phyloP scores from a whole-genome alignment of 2,888 invertebrate species.

The Drosophila melanosoma region DNA sequence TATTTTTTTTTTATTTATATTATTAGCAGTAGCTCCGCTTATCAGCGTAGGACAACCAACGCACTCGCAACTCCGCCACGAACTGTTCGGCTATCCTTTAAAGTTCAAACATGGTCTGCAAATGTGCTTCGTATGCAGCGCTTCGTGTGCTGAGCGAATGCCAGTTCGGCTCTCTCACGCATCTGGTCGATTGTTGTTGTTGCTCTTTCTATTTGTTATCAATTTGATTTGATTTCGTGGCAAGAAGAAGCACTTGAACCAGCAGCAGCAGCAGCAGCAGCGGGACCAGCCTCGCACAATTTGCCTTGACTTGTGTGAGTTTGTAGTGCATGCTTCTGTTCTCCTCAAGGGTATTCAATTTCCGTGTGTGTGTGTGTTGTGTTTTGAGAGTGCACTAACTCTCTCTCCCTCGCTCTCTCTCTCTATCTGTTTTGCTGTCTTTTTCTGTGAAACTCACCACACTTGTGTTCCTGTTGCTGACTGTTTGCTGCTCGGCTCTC shows the following conservation, averaged over 20 bases:
- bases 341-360: constrained; percentile 64
- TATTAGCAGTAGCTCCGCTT: constrained; percentile 21
- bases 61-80: constrained; percentile 80
- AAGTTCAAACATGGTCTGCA: constrained; percentile 40
- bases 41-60: constrained; percentile 69
- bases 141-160: constrained; percentile 31
- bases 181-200: constrained; percentile 25
- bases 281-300: constrained; percentile 70
- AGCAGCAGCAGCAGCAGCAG: constrained; percentile 25
- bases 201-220: constrained; percentile 63
- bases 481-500: constrained; percentile 39
- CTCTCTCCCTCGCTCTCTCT: neutral
- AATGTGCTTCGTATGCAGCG: constrained; percentile 21
- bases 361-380: constrained; percentile 14
- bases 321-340: constrained; percentile 30
- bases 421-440: neutral
- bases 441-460: constrained; percentile 38
- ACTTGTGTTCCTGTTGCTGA: constrained; percentile 37
- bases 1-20: neutral
- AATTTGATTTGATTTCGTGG: constrained; percentile 74
- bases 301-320: constrained; percentile 66
- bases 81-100: constrained; percentile 70
- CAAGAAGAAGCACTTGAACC: constrained; percentile 29
- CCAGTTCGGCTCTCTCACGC: constrained; percentile 40
- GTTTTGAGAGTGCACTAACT: constrained; percentile 15